phyloP scores from a whole-genome alignment of 2,888 invertebrate genomes.

The Augochlorella aurata region DNA sequence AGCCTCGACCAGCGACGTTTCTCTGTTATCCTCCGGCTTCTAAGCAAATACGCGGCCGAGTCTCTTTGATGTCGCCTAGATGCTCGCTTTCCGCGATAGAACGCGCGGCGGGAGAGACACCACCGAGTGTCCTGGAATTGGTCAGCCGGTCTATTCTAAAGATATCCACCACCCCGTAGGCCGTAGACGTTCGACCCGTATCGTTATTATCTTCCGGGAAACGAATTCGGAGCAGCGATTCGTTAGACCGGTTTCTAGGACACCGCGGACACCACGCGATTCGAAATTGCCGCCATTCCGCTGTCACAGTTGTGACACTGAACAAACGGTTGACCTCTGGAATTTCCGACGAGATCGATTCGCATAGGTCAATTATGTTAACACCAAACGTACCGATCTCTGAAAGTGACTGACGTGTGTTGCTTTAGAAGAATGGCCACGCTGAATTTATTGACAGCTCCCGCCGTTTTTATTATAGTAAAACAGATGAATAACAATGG shows the following conservation, averaged over 20 bases:
- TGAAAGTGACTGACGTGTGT: too few species aligned
- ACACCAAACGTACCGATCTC: too few species aligned
- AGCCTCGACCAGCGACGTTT: constrained; percentile 39
- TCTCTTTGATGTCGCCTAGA: constrained; percentile 47
- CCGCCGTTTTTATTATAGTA: too few species aligned
- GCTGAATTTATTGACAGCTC: too few species aligned
- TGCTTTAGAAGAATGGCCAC: too few species aligned
- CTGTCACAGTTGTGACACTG: too few species aligned
- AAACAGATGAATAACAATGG: too few species aligned
- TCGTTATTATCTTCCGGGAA: background rate
- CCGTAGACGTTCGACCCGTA: constrained; percentile 2
- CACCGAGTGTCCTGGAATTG: constrained; percentile 11
- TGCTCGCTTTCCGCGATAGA: constrained; percentile 20
- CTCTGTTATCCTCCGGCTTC: constrained; percentile 52
- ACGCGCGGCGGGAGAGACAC: background rate
- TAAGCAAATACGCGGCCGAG: constrained; percentile 44
- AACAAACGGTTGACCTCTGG: too few species aligned
- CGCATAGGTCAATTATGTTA: too few species aligned
- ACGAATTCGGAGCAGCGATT: constrained; percentile 12
- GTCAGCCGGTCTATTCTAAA: constrained; percentile 14
- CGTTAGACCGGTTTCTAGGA: constrained; percentile 1
- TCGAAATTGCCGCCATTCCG: background rate
- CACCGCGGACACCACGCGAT: background rate
- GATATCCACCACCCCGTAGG: background rate
- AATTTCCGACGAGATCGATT: too few species aligned